Conservation (phyloP, 2,888 invertebrate genomes). For the Holacanthella duospinosa region DNA sequence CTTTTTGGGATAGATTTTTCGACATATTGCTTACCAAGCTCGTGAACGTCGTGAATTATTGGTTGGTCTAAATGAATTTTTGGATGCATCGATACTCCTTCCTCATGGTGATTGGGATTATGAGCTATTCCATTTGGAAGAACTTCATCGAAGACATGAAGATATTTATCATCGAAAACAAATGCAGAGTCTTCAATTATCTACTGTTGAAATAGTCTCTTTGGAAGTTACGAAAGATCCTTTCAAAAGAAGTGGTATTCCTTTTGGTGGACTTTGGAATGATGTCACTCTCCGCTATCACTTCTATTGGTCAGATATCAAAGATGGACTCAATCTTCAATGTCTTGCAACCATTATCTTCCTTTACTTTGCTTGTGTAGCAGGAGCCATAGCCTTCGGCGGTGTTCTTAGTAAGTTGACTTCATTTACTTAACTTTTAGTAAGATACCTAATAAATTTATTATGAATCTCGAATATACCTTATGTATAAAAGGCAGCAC, state of each 20-base stretch:
- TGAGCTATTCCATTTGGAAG: not conserved
- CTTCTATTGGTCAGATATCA: constrained; percentile 44
- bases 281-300: constrained; percentile 43
- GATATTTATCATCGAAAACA: not conserved
- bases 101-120: not conserved
- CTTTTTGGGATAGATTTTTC: constrained; percentile 54
- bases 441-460: not conserved
- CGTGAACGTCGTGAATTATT: constrained; percentile 73
- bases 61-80: constrained; percentile 79
- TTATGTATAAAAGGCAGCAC: no score
- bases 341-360: constrained; percentile 47
- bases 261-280: constrained; percentile 45
- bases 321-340: constrained; percentile 45
- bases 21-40: constrained; percentile 80
- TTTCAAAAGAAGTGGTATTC: not conserved
- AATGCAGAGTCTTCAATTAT: not conserved
- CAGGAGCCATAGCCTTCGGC: constrained; percentile 1
- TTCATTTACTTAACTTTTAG: not conserved
- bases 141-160: not conserved
- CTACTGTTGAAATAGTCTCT: not conserved
- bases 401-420: not conserved
- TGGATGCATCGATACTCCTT: constrained; percentile 86
- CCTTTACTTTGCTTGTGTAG: constrained; percentile 48
- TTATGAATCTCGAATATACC: no score
- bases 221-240: not conserved